Evolutionary conservation across 2,797 vertebrate genomes (phyloP).

Genomic region (Leptodactylus fallax): DNA sequence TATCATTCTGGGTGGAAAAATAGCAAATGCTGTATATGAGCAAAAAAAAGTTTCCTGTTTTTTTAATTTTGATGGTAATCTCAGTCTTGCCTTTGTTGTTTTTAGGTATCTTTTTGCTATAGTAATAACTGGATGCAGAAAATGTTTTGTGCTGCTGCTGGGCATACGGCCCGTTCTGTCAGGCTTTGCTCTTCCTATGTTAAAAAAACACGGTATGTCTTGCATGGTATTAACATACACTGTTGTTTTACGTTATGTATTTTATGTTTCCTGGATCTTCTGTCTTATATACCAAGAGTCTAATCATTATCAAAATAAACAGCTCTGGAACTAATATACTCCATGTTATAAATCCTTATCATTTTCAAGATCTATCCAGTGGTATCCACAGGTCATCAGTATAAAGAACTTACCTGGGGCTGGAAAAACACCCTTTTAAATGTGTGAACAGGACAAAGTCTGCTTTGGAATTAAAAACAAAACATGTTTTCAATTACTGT

Average conservation of each 20-base stretch:
- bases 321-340: no score
- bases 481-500: no score
- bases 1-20: background rate
- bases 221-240: background rate
- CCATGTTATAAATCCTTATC: no score
- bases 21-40: background rate
- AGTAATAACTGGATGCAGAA: constrained; percentile 15
- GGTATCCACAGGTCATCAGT: no score
- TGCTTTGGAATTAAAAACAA: no score
- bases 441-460: no score
- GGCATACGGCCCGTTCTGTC: background rate
- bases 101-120: constrained; percentile 8
- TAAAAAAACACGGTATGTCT: constrained; percentile 50
- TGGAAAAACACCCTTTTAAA: no score
- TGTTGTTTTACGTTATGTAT: background rate
- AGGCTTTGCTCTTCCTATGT: constrained; percentile 52
- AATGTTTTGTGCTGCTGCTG: constrained; percentile 34
- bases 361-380: no score
- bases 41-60: background rate
- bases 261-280: background rate
- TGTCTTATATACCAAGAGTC: background rate
- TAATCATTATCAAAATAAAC: no score
- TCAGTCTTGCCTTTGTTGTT: background rate
- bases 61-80: background rate
- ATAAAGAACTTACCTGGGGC: no score